Conservation (phyloP, 2,797 vertebrate species). For the Buceros bicornis region DNA sequence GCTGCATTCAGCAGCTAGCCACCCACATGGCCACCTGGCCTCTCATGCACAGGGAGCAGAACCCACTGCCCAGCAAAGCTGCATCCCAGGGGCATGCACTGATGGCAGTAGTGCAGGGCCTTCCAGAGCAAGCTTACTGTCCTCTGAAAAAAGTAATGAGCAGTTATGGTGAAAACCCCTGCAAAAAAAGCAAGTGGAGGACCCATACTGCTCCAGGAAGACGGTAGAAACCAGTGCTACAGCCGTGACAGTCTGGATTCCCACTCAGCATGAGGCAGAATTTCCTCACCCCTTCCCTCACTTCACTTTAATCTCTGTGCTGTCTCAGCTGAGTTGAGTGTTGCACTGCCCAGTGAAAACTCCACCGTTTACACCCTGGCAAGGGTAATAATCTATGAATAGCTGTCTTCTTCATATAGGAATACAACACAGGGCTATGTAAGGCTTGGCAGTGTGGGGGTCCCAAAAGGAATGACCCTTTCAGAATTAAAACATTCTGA, state of each 20-base stretch:
- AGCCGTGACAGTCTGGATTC: background rate
- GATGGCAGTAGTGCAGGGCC: accelerated
- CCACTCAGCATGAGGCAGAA: background rate
- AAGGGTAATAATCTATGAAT: background rate
- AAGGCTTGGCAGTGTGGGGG: background rate
- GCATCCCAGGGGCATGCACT: background rate
- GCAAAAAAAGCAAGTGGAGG: background rate
- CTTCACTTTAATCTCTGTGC: background rate
- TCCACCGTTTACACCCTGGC: accelerated
- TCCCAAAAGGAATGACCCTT: background rate
- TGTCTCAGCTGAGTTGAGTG: accelerated
- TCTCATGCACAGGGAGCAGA: background rate
- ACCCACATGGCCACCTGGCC: accelerated
- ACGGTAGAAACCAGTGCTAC: background rate
- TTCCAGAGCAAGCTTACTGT: background rate
- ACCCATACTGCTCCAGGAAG: background rate
- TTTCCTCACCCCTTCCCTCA: background rate
- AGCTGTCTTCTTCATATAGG: background rate
- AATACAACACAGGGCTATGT: background rate
- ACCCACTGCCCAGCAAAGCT: background rate
- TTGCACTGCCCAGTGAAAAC: background rate
- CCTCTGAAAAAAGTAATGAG: background rate
- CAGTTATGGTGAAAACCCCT: background rate
- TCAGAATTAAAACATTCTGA: background rate
- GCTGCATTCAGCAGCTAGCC: accelerated